These are phyloP conservation scores for Lordiphosa mommai DNA, from an alignment of 1,140 invertebrate genomes.

Conservation along the genomic window DNA sequence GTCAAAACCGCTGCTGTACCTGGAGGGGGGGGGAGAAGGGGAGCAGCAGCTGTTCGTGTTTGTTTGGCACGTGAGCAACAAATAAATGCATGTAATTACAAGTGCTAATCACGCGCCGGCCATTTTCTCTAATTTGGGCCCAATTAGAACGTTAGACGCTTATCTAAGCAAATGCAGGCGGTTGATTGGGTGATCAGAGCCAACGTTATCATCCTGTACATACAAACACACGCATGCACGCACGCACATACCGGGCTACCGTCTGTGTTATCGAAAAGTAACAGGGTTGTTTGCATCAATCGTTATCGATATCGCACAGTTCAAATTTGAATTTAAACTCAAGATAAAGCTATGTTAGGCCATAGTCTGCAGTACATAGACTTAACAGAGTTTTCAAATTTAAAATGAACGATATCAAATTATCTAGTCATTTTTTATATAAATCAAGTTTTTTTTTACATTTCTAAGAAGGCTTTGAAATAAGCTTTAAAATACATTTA, in stretches of 20 bases:
- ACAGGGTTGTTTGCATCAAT: too few relatives aligned
- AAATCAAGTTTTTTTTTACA: too few relatives aligned
- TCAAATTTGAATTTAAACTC: too few relatives aligned
- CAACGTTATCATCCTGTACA: slow-evolving; percentile 11
- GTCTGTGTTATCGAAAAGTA: too few relatives aligned
- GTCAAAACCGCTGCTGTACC: slow-evolving; percentile 29
- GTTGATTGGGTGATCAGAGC: slow-evolving; percentile 25
- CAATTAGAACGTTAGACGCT: slow-evolving; percentile 44
- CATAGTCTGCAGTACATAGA: too few relatives aligned
- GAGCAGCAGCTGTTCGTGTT: slow-evolving; percentile 15
- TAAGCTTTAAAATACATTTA: too few relatives aligned
- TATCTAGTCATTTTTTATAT: too few relatives aligned
- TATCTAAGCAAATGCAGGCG: slow-evolving; percentile 37
- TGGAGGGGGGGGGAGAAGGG: background rate
- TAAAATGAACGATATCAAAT: too few relatives aligned
- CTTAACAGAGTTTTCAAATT: too few relatives aligned
- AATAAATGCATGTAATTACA: background rate
- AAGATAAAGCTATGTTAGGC: too few relatives aligned
- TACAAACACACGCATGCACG: background rate
- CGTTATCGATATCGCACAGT: too few relatives aligned
- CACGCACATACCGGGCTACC: background rate
- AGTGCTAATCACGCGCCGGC: slow-evolving; percentile 37
- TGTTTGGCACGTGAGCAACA: slow-evolving; percentile 41
- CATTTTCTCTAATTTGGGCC: slow-evolving; percentile 35
- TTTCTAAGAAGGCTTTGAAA: too few relatives aligned